Evolutionary conservation across 2,113 vertebrate genomes (phyloP), one percentile per base, ranked within the genome.

Genomic region (Argyrosomus japonicus): DNA sequence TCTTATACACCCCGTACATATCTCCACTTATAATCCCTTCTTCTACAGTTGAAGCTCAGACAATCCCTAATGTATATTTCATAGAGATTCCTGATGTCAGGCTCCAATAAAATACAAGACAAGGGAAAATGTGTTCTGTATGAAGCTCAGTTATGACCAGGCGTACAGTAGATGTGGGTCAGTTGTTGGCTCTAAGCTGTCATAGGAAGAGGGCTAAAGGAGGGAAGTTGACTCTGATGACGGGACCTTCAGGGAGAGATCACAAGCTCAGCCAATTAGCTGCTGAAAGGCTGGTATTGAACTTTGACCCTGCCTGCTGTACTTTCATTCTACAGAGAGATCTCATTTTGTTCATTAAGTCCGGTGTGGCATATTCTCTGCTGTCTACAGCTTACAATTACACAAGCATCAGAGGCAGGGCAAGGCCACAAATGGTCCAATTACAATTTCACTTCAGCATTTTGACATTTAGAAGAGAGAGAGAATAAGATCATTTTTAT

Each of bases 291-390:
- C 77, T 77, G 60, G 25, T 32, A 68, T 75, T 91, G 83, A 93
- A 86, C 93, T 92, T 68, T 89, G 88, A 92, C 91, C 91, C 76
- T 27, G 63, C 54, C 79, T 77, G 82, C 87, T 91, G 85, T 87
- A 83, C 70, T 83, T 87, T 82, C 68, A 87, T 87, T 89, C 90
- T 80, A 64, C 70, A 83, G 92, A 88, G 92, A 91, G 82, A 82
- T 87, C 80, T 92, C 87, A 72, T 92, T 92, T 88, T 87, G 79
- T 93, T 93, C 91, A 93, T 94, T 93, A 93, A 83, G 88, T 53
- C 50, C 10, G 1, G 65, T 80, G 90, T 65, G 76, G 72, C 88
- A 63, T 51, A 85, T 78, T 84, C 81, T 86, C 53, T 65, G 63
- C 83, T 84, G 82, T 88, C 87, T 65, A 65, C 79, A 77, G 79